phyloP scores from a whole-genome alignment of 2,888 invertebrate genomes.

The Liposcelis brunnea region DNA sequence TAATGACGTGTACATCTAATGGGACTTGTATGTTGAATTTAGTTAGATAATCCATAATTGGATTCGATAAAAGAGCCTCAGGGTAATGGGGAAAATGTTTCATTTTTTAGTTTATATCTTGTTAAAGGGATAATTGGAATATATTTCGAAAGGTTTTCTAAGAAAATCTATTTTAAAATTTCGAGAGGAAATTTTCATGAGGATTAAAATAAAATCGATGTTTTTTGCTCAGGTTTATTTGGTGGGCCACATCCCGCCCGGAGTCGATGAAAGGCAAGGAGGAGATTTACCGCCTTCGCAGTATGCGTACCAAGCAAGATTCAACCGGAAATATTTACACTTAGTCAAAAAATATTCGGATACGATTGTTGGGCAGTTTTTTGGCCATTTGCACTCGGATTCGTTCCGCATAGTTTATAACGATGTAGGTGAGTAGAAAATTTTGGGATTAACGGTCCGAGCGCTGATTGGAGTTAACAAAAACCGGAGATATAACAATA shows the following conservation, averaged over 20 bases:
- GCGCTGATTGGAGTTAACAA: neutral
- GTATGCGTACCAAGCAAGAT: conserved; percentile 48
- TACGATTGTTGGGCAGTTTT: conserved; percentile 81
- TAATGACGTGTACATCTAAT: no score
- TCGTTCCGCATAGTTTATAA: conserved; percentile 75
- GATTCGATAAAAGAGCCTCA: no score
- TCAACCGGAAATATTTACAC: conserved; percentile 59
- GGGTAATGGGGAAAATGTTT: no score
- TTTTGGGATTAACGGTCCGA: no score
- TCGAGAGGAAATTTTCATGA: no score
- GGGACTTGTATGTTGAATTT: no score
- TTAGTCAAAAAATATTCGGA: conserved; percentile 57
- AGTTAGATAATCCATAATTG: no score
- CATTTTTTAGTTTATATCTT: no score
- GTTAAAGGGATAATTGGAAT: no score
- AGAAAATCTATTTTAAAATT: no score
- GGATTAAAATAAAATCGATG: no score
- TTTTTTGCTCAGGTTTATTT: conserved; percentile 72
- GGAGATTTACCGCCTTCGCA: conserved; percentile 40
- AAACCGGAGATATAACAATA: neutral
- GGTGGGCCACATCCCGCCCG: conserved; percentile 80
- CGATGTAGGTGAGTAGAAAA: conserved; percentile 40
- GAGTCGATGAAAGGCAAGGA: conserved; percentile 62
- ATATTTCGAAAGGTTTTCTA: no score
- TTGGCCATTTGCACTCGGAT: conserved; percentile 82